phyloP scores from a whole-genome alignment of 2,113 vertebrate species.

The Channa argus region DNA sequence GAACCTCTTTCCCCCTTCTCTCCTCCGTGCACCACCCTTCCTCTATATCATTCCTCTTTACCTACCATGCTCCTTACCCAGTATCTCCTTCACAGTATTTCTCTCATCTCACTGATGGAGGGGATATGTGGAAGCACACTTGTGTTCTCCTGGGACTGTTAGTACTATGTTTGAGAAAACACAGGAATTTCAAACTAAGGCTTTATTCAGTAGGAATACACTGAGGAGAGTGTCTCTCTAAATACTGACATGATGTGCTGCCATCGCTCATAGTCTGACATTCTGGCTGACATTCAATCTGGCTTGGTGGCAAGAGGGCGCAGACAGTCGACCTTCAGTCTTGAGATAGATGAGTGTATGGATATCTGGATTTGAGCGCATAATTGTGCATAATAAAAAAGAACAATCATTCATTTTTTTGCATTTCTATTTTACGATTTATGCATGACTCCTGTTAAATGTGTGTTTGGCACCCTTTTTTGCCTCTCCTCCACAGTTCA shows the following conservation, averaged over 20 bases:
- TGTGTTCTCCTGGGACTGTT: constrained; percentile 61
- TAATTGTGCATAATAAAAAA: constrained; percentile 51
- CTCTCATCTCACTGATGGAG: constrained; percentile 37
- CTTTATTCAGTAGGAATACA: constrained; percentile 58
- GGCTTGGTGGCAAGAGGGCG: constrained; percentile 44
- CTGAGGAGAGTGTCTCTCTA: constrained; percentile 62
- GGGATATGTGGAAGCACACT: constrained; percentile 46
- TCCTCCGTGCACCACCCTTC: constrained; percentile 55
- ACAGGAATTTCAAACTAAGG: constrained; percentile 54
- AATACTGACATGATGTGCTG: constrained; percentile 76
- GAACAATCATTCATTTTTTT: not conserved
- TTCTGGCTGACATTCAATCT: constrained; percentile 71
- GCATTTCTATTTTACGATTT: constrained; percentile 28
- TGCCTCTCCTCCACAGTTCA: constrained; percentile 68
- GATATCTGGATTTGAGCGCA: constrained; percentile 38
- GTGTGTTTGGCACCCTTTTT: constrained; percentile 21
- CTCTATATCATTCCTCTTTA: constrained; percentile 59
- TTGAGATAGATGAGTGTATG: constrained; percentile 59
- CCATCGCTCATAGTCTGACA: constrained; percentile 70
- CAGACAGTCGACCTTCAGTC: constrained; percentile 64
- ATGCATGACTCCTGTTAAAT: constrained; percentile 21
- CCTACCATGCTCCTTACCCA: constrained; percentile 57
- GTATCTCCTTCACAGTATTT: constrained; percentile 25
- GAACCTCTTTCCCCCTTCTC: constrained; percentile 66
- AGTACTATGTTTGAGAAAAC: constrained; percentile 38